Percentiles rank a stretch among this genome's conserved stretches.
phyloP scores from a whole-genome alignment of 53 echinoderm and acorn worm genomes.

The Patiria pectinifera region DNA sequence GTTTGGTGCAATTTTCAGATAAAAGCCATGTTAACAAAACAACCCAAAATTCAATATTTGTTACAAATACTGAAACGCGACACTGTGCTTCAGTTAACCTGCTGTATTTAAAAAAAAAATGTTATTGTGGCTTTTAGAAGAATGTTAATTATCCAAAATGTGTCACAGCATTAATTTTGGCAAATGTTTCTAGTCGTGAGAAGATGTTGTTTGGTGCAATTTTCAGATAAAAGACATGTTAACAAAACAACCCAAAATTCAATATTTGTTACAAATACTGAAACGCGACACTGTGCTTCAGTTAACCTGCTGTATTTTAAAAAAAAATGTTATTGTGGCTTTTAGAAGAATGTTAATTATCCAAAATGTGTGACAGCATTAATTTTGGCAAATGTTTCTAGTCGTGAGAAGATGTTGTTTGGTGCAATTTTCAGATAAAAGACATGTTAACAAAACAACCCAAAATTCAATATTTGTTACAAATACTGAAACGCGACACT shows the following conservation, averaged over 20 bases:
- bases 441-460: neutral
- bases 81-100: no score
- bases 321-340: no score
- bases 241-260: neutral
- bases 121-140: no score
- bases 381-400: neutral
- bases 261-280: neutral
- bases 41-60: neutral
- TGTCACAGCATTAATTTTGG: neutral
- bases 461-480: neutral
- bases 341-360: no score
- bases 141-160: no score
- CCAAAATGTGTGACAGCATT: neutral
- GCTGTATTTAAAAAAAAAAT: no score
- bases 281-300: no score
- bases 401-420: neutral
- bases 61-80: neutral
- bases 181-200: neutral
- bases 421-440: neutral
- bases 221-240: neutral
- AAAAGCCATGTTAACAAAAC: neutral
- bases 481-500: neutral
- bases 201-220: neutral
- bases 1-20: neutral
- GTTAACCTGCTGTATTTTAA: no score